A percentile compares a stretch with the other conserved stretches of the same genome.
Conservation (phyloP, 2,888 invertebrate species). For the Tachystola acroxantha region DNA sequence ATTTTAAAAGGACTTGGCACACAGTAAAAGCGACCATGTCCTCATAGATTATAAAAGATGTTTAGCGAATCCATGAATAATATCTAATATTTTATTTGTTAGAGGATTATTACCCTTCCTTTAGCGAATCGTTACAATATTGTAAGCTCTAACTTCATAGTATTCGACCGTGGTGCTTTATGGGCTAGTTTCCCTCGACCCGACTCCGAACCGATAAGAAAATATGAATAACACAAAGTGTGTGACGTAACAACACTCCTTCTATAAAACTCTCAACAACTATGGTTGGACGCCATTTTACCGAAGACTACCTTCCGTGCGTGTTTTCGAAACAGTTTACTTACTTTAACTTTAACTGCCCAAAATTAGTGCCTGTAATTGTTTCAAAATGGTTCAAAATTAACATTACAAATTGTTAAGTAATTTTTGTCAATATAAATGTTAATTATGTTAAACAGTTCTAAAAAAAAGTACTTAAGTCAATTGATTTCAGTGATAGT, state of each 20-base stretch:
- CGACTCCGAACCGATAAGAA: conserved; percentile 43
- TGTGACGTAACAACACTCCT: conserved; percentile 56
- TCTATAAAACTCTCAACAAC: conserved; percentile 61
- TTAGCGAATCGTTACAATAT: no score
- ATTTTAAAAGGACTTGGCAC: no score
- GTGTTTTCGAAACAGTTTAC: conserved; percentile 29
- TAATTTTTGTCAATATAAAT: no score
- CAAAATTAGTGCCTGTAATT: conserved; percentile 29
- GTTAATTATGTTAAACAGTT: no score
- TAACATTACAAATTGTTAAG: conserved; percentile 6
- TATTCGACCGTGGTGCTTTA: conserved; percentile 16
- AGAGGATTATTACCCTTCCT: no score
- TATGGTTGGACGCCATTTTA: conserved; percentile 60
- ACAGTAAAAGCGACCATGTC: no score
- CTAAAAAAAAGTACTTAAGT: no score
- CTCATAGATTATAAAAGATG: no score
- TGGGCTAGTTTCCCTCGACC: conserved; percentile 33
- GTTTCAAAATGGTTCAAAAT: conserved; percentile 19
- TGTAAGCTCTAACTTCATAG: conserved; percentile 3
- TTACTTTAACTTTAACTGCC: conserved; percentile 36
- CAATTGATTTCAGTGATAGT: no score
- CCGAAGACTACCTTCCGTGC: conserved; percentile 31
- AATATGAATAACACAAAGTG: conserved; percentile 40
- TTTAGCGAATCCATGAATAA: no score
- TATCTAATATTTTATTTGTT: no score